A percentile compares a stretch with the other conserved stretches of the same genome.
Conservation (phyloP, 2,113 vertebrate genomes). For the Ia io region DNA sequence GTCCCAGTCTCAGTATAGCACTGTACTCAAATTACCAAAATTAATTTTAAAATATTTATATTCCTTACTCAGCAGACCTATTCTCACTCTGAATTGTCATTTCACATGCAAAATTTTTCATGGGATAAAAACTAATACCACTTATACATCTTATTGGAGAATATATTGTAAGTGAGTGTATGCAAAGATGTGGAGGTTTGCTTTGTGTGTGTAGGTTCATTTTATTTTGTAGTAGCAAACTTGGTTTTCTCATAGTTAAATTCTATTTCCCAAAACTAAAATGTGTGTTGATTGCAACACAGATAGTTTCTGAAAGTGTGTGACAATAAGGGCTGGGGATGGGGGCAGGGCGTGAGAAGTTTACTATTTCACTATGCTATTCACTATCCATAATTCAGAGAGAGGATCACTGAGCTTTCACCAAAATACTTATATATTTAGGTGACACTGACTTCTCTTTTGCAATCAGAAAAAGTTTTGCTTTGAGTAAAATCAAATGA, state of each 20-base stretch:
- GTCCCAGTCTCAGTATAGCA: neutral
- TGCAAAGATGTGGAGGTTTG: neutral
- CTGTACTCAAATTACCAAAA: neutral
- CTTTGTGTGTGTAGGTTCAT: neutral
- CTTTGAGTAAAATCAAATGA: conserved; percentile 39
- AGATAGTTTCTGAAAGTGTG: neutral
- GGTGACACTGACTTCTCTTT: neutral
- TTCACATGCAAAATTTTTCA: neutral
- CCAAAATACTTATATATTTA: neutral
- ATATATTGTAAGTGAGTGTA: neutral
- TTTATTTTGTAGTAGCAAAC: neutral
- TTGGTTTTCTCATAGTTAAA: neutral
- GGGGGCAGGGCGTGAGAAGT: neutral
- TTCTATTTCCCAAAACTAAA: neutral
- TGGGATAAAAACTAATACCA: neutral
- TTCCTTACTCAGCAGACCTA: neutral
- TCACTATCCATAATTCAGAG: neutral
- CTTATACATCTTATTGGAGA: neutral
- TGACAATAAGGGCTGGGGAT: neutral
- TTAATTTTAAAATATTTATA: neutral
- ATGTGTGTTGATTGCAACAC: neutral
- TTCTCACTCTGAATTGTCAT: neutral
- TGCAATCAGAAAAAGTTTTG: neutral
- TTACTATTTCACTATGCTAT: neutral
- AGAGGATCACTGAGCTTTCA: neutral